phyloP scores from a whole-genome alignment of 2,888 invertebrate species.

The Zygogramma bicolorata region DNA sequence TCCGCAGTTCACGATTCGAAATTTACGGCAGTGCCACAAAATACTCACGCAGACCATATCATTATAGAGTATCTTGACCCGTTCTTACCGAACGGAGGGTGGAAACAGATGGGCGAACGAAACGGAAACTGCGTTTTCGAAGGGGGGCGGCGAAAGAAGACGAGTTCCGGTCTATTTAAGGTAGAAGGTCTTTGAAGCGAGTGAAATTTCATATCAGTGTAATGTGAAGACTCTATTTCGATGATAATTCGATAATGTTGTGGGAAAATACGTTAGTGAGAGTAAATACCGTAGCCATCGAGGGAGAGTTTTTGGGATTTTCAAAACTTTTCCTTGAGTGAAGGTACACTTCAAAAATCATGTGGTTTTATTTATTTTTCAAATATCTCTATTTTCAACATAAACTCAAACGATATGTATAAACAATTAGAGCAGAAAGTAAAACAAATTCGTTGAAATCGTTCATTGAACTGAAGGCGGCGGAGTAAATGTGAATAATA shows the following conservation, averaged over 20 bases:
- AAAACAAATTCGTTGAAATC: too few species aligned
- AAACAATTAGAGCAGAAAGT: too few species aligned
- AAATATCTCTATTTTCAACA: too few species aligned
- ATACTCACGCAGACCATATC: background rate
- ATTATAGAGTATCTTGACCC: slow-evolving; percentile 14
- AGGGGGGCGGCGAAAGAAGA: slow-evolving; percentile 14
- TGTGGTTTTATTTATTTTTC: too few species aligned
- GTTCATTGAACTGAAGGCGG: too few species aligned
- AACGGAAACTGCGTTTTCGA: slow-evolving; percentile 20
- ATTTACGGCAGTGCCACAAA: background rate
- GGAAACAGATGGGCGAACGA: slow-evolving; percentile 16
- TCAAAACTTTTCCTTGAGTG: too few species aligned
- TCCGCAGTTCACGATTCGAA: background rate
- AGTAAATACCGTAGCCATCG: background rate
- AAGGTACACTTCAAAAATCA: too few species aligned
- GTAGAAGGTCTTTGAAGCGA: slow-evolving; percentile 4
- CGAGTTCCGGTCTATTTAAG: slow-evolving; percentile 22
- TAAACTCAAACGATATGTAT: too few species aligned
- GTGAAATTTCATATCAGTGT: slow-evolving; percentile 7
- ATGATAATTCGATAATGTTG: background rate
- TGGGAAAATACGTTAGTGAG: background rate
- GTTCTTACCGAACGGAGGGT: background rate
- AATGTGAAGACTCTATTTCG: background rate
- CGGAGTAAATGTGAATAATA: too few species aligned
- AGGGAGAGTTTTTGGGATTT: too few species aligned